These are phyloP conservation scores for Spongia lamella DNA, from an alignment of 37 sponge, comb jelly and placozoan species.

Conservation along the genomic window DNA sequence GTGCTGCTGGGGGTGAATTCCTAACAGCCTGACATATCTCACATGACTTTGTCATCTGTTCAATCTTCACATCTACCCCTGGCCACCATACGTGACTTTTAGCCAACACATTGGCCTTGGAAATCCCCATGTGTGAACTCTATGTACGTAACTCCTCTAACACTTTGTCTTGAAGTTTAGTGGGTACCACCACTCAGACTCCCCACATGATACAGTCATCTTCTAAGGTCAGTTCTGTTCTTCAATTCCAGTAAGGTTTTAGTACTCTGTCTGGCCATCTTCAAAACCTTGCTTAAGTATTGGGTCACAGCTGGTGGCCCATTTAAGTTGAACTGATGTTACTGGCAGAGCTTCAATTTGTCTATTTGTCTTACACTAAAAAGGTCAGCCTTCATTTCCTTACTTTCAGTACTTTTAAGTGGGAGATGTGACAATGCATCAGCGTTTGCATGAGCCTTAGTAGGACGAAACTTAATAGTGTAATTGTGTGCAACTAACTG, in stretches of 20 bases:
- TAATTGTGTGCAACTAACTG: slow-evolving; percentile 4
- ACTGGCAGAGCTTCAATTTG: neutral
- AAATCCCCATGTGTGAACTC: neutral
- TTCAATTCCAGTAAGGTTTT: neutral
- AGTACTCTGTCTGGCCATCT: neutral
- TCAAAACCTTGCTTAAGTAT: neutral
- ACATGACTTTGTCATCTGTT: neutral
- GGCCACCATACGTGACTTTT: slow-evolving; percentile 7
- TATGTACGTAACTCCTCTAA: too few relatives aligned
- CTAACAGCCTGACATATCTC: neutral
- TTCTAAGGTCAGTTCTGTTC: neutral
- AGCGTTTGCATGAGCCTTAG: neutral
- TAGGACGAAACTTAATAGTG: neutral
- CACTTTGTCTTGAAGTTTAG: neutral
- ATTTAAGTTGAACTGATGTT: neutral
- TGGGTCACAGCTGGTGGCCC: neutral
- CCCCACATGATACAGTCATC: slow-evolving; percentile 3
- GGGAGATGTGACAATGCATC: slow-evolving; percentile 3
- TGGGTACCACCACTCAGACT: neutral
- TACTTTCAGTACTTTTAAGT: neutral
- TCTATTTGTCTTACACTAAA: neutral
- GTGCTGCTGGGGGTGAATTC: slow-evolving; percentile 1
- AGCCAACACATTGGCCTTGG: neutral
- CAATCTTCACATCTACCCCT: slow-evolving; percentile 3
- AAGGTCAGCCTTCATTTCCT: neutral